Conservation (phyloP, 1,140 invertebrate genomes). For the Ylistrum balloti region DNA sequence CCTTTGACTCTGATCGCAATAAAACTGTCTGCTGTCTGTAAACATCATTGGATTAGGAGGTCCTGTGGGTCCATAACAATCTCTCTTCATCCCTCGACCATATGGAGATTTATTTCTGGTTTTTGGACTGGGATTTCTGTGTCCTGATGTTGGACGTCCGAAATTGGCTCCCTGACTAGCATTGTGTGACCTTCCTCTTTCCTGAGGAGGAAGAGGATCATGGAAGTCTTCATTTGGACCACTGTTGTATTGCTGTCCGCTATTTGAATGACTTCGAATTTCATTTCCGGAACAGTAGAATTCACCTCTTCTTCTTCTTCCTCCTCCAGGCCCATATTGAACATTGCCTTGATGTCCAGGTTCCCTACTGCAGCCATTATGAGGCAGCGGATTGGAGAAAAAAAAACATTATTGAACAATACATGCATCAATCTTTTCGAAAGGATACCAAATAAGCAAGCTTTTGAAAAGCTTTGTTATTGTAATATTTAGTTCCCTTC, state of each 20-base stretch:
- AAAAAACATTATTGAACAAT: too few species aligned
- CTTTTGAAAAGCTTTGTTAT: too few species aligned
- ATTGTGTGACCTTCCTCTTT: not conserved
- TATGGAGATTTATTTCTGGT: not conserved
- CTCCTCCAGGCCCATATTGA: too few species aligned
- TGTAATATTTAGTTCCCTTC: too few species aligned
- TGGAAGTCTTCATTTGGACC: not conserved
- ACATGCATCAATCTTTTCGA: too few species aligned
- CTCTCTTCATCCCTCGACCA: not conserved
- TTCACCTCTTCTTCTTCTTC: not conserved
- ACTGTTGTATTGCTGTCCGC: not conserved
- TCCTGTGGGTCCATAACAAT: not conserved
- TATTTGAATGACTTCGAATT: too few species aligned
- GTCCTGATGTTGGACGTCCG: not conserved
- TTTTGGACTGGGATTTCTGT: conserved; percentile 13
- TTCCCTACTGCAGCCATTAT: too few species aligned
- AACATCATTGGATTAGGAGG: not conserved
- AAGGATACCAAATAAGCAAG: too few species aligned
- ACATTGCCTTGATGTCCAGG: too few species aligned
- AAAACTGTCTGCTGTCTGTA: not conserved
- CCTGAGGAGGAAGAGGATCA: not conserved
- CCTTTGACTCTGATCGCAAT: not conserved
- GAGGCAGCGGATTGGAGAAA: too few species aligned
- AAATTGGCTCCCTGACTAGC: not conserved
- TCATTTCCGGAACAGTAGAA: not conserved